Evolutionary conservation across 2,113 vertebrate species (phyloP).

Genomic region (Calonectris borealis): DNA sequence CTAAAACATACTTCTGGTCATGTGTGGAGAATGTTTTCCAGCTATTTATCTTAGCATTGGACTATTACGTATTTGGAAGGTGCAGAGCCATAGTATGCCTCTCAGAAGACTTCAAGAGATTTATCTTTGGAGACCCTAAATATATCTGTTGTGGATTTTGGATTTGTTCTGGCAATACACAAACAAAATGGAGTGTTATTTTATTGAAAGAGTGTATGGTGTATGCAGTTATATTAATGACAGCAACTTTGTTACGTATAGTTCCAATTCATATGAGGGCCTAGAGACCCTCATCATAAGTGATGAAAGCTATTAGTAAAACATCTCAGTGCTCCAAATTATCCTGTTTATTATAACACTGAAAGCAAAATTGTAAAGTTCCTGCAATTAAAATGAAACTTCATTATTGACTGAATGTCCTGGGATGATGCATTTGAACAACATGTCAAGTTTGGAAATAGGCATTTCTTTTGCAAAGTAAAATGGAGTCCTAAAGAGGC

Average conservation of each 20-base stretch:
- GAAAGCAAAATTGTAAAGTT: background rate
- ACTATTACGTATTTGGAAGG: background rate
- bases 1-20: background rate
- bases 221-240: background rate
- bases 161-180: background rate
- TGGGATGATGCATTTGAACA: background rate
- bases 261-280: background rate
- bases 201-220: background rate
- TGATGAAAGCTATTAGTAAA: background rate
- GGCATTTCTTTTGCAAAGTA: background rate
- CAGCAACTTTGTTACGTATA: background rate
- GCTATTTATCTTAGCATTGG: background rate
- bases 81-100: background rate
- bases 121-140: background rate
- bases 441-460: background rate
- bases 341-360: background rate
- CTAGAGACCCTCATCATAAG: background rate
- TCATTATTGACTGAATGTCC: background rate
- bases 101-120: background rate
- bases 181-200: background rate
- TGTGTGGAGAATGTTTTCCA: background rate
- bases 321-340: background rate
- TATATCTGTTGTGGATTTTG: background rate
- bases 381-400: background rate
- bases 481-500: background rate